Evolutionary conservation across 2,797 vertebrate species (phyloP), one percentile per base, ranked within the genome.

Genomic region (Lithobates sylvaticus): DNA sequence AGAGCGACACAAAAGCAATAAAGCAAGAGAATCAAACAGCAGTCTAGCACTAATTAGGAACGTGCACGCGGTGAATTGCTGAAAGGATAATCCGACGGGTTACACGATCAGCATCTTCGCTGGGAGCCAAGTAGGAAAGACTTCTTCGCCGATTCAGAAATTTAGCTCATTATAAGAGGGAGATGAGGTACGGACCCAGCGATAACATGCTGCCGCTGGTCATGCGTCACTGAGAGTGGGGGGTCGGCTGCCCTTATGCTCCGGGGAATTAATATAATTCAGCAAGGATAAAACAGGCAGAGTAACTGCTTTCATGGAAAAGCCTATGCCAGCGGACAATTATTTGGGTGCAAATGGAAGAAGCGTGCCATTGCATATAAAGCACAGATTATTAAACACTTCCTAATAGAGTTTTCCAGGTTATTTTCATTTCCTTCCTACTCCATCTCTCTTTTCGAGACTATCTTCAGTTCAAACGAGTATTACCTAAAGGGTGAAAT

Each of bases 11-110:
- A 61, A 84, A 32, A 81, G 67, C 81, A 87, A 83, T 87, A 87
- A 87, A 87, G 81, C 64, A 83, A 83, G 81, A 50, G 68, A 87
- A 87, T 87, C 86, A 87, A 87, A 87, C 86, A 87, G 86, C 81
- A 70, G 81, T 87, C 76, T 74, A 87, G 81, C 86, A 79, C 81
- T 87, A 87, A 87, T 87, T 87, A 87, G 86, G 86, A 82, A 83
- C 72, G 84, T 86, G 84, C 71, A 78, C 76, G 44, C 16, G 67
- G 76, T 69, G 86, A 87, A 87, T 83, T 83, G 85, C 85, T 87
- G 86, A 87, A 87, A 77, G 86, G 76, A 87, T 87, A 84, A 87
- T 87, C 70, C 81, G 77, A 84, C 74, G 76, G 86, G 86, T 87
- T 87, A 87, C 81, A 79, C 71, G 73, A 87, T 87, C 81, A 84